These are phyloP conservation scores for Phortica magna DNA, from an alignment of 2,888 invertebrate species.

Conservation along the genomic window DNA sequence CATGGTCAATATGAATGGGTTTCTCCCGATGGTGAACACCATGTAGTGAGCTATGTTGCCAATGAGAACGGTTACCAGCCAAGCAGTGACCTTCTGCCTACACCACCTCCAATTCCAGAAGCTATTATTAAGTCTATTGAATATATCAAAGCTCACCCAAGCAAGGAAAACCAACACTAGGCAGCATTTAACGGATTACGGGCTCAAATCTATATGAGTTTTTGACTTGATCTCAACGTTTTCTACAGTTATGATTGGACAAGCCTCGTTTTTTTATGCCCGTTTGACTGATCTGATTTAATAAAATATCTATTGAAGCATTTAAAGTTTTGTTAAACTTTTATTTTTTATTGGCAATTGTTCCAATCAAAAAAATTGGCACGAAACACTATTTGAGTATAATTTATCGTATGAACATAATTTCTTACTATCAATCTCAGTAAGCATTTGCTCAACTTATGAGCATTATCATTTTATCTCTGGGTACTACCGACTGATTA, in stretches of 20 bases:
- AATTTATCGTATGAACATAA: too few relatives aligned
- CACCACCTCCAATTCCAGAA: conserved; percentile 60
- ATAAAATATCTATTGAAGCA: neutral
- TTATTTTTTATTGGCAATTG: too few relatives aligned
- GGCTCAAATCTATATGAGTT: too few relatives aligned
- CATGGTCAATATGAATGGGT: conserved; percentile 61
- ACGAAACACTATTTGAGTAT: too few relatives aligned
- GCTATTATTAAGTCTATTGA: conserved; percentile 53
- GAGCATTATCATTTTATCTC: too few relatives aligned
- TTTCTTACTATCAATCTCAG: too few relatives aligned
- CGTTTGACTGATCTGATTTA: conserved; percentile 7
- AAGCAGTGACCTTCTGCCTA: conserved; percentile 54
- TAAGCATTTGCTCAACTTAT: too few relatives aligned
- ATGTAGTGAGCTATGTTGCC: conserved; percentile 63
- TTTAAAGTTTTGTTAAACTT: neutral
- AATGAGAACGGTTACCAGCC: conserved; percentile 67
- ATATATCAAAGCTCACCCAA: conserved; percentile 58
- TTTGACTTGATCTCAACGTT: too few relatives aligned
- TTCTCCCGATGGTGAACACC: conserved; percentile 66
- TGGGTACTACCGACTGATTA: too few relatives aligned
- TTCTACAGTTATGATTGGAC: too few relatives aligned
- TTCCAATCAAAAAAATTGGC: too few relatives aligned
- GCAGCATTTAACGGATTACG: neutral
- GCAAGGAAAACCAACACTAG: conserved; percentile 47
- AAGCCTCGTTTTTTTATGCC: too few relatives aligned